Conservation (phyloP, 2,888 invertebrate genomes). For the Apamea monoglypha region DNA sequence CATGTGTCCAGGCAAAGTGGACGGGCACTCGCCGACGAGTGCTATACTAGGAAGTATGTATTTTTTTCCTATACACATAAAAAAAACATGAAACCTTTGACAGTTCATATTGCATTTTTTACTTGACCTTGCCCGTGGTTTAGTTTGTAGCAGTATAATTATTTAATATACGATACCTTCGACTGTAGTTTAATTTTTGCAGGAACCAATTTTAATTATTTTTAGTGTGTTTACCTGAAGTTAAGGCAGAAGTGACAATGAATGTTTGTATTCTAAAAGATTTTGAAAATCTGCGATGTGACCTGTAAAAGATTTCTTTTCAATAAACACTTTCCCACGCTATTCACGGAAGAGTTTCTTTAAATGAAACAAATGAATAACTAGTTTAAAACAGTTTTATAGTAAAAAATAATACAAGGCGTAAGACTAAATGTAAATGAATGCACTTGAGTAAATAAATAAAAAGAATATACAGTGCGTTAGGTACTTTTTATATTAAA, state of each 20-base stretch:
- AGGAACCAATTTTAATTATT: background rate
- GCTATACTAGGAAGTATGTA: slow-evolving; percentile 88
- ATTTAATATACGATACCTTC: background rate
- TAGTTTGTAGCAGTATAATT: background rate
- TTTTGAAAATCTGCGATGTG: slow-evolving; percentile 3
- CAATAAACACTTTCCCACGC: background rate
- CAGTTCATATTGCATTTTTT: slow-evolving; percentile 10
- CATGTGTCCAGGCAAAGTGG: slow-evolving; percentile 88
- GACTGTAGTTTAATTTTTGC: background rate
- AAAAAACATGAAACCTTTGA: background rate
- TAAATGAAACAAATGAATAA: too few relatives aligned
- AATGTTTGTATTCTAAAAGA: background rate
- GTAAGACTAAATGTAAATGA: background rate
- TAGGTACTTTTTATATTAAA: background rate
- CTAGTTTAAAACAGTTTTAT: too few relatives aligned
- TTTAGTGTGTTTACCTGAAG: background rate
- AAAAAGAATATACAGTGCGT: background rate
- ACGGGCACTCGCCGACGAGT: slow-evolving; percentile 86
- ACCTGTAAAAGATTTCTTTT: slow-evolving; percentile 6
- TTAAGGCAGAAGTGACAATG: background rate
- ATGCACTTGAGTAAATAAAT: background rate
- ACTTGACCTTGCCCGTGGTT: background rate
- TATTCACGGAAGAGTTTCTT: background rate
- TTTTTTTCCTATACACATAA: slow-evolving; percentile 28
- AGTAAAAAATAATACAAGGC: background rate